Evolutionary conservation across 2,797 vertebrate genomes (phyloP).

Genomic region (Pristis pectinata): DNA sequence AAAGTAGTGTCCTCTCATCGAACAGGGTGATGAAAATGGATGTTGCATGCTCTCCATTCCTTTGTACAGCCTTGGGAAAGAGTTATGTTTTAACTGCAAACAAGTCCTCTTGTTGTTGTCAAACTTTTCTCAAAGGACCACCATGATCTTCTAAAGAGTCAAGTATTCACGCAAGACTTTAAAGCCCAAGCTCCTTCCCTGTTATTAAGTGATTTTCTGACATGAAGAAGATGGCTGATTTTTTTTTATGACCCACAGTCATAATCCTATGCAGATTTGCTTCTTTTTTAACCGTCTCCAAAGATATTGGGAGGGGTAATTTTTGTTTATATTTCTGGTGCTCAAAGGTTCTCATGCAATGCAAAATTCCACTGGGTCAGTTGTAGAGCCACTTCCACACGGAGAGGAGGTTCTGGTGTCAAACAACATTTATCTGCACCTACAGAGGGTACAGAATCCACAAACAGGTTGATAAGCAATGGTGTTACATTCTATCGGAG

Average conservation of each 20-base stretch:
- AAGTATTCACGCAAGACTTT: not conserved
- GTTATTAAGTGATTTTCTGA: not conserved
- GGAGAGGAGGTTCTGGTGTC: not conserved
- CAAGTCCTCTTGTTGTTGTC: not conserved
- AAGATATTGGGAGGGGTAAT: not conserved
- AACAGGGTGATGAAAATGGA: not conserved
- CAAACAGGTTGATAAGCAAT: not conserved
- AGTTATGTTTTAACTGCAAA: not conserved
- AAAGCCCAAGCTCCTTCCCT: not conserved
- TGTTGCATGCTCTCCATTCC: not conserved
- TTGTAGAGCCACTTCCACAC: not conserved
- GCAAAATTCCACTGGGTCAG: not conserved
- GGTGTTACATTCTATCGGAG: not conserved
- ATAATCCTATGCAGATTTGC: not conserved
- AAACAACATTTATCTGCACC: not conserved
- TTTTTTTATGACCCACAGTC: not conserved
- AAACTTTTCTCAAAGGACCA: conserved; percentile 5
- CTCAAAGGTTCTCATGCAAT: not conserved
- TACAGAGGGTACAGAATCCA: not conserved
- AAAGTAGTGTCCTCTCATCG: not conserved
- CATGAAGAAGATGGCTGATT: not conserved
- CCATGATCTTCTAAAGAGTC: conserved; percentile 10
- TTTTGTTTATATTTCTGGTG: not conserved
- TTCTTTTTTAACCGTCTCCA: not conserved
- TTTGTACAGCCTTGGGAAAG: not conserved